These are phyloP conservation scores for Hydractinia echinata DNA, from an alignment of 30 jellyfish, hydroid and myxozoan species.

Conservation along the genomic window DNA sequence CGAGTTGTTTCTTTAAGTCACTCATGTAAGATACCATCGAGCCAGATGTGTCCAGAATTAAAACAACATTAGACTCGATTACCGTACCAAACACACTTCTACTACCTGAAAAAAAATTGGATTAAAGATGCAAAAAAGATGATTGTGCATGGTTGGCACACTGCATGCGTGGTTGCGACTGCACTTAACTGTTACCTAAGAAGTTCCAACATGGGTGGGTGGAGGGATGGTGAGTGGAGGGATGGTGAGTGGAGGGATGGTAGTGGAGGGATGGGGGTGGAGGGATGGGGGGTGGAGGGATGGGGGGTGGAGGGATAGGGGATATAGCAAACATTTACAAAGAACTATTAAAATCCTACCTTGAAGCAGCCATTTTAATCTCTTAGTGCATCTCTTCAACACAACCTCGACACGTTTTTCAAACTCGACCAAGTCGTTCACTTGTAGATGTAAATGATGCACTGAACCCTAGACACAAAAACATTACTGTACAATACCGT, in stretches of 20 bases:
- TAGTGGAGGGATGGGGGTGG: neutral
- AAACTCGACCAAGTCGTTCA: constrained; percentile 60
- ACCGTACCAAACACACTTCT: constrained; percentile 68
- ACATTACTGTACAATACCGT: too few species aligned
- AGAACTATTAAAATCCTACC: constrained; percentile 27
- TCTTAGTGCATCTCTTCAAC: constrained; percentile 46
- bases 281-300: neutral
- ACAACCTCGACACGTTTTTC: constrained; percentile 46
- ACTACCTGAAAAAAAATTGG: constrained; percentile 41
- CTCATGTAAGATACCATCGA: constrained; percentile 62
- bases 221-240: neutral
- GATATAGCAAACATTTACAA: neutral
- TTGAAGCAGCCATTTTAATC: constrained; percentile 67
- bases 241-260: neutral
- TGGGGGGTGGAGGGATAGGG: neutral
- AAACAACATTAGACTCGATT: constrained; percentile 46
- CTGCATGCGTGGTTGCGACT: neutral
- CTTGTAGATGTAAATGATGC: constrained; percentile 49
- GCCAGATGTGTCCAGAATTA: constrained; percentile 69
- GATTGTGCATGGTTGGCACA: neutral
- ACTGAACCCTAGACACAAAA: constrained; percentile 35
- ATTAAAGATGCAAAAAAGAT: neutral
- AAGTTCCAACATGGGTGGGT: neutral
- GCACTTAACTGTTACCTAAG: neutral
- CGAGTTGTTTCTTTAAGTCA: constrained; percentile 47